Conservation (phyloP, 2,888 invertebrate genomes). For the Conus canariensis region DNA sequence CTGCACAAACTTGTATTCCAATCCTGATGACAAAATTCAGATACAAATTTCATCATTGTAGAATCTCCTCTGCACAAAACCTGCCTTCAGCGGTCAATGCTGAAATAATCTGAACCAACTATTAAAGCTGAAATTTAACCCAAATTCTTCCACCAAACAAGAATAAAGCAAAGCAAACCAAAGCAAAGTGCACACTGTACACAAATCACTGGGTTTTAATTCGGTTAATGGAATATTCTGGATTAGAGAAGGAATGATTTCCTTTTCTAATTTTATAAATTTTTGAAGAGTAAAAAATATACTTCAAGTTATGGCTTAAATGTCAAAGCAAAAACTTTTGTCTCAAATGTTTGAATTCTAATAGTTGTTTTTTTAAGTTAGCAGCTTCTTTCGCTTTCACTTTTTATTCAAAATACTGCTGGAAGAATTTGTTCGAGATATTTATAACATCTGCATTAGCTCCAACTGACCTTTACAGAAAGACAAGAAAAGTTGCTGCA, state of each 20-base stretch:
- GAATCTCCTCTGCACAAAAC: conserved; percentile 1
- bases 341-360: not conserved
- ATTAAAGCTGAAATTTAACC: conserved; percentile 23
- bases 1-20: too few relatives aligned
- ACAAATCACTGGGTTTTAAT: not conserved
- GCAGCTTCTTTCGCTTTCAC: not conserved
- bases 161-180: conserved; percentile 34
- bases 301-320: not conserved
- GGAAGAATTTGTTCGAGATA: conserved; percentile 23
- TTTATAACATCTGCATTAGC: conserved; percentile 17
- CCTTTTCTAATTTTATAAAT: not conserved
- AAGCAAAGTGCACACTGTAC: not conserved
- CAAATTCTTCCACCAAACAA: conserved; percentile 32
- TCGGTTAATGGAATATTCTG: not conserved
- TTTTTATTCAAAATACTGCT: conserved; percentile 30
- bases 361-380: not conserved
- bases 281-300: too few relatives aligned
- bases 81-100: conserved; percentile 18
- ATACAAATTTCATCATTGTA: too few relatives aligned
- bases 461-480: conserved; percentile 25
- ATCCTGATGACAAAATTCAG: too few relatives aligned
- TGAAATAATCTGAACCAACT: conserved; percentile 21
- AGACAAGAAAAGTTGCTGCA: conserved; percentile 13
- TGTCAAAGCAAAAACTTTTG: not conserved
- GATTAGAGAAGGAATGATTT: not conserved